Evolutionary conservation across 2,113 vertebrate species (phyloP), one percentile per base, ranked within the genome.

Genomic region (Labeo rohita): DNA sequence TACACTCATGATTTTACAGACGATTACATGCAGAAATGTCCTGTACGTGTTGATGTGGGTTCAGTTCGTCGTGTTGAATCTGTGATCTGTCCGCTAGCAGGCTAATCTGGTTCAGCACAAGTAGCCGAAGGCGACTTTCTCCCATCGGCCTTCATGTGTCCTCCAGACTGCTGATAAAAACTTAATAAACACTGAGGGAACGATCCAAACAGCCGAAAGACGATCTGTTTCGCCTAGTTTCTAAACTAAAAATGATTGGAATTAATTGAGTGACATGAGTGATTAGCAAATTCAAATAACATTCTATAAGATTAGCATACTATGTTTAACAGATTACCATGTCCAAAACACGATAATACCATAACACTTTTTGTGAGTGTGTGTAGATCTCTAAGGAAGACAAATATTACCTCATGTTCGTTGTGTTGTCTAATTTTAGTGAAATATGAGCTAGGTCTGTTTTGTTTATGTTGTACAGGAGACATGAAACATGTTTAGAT

Each of bases 91-190:
- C 9, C 11, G 23, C 39, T 23, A 80, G 78, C 12, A n/a, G n/a
- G n/a, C 59, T 45, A 9, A 61, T 56, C 50, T 21, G 15, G 50
- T 23, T 56, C 50, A 56, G 21, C 13, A 43, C 50, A 39, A 78
- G 45, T 11, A 52, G 18, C 77, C 36, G 0, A 61, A 43, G 36
- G 34, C 6, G 3, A n/a, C 6, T 63, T 80, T 23, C 59, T 63
- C 18, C 54, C 36, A 11, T 18, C 11, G 6, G 52, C 10, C 75
- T 56, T 61, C 54, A 61, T 54, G 23, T 77, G 74, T 77, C 23
- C 74, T 77, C 21, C 78, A 65, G 16, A 65, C 43, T 28, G 59
- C 78, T 65, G 12, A 80, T 65, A 21, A 36, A 78, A 36, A 23
- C 12, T 3, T 11, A 7, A 80, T 80, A 21, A 56, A 78, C 77